Conservation (phyloP, 2,888 invertebrate genomes). For the Caenorhabditis japonica region DNA sequence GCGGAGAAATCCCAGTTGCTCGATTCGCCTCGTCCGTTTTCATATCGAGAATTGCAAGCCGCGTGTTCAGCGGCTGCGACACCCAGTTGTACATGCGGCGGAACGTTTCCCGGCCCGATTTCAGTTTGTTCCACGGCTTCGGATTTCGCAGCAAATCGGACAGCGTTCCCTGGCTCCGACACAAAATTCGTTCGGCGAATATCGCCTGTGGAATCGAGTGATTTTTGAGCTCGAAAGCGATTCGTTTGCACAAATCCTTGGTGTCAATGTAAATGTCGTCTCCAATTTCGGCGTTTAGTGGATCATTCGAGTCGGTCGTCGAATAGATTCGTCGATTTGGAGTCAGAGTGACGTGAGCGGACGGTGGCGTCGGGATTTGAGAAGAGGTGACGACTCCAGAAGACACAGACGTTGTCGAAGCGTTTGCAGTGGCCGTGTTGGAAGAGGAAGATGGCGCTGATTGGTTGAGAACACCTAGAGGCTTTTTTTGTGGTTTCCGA, state of each 20-base stretch:
- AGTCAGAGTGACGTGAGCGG: conserved; percentile 6
- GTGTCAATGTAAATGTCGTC: conserved; percentile 77
- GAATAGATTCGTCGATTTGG: conserved; percentile 61
- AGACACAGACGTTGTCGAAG: too few relatives aligned
- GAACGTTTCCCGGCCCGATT: conserved; percentile 77
- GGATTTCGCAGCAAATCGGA: conserved; percentile 77
- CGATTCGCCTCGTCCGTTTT: conserved; percentile 53
- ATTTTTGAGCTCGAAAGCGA: conserved; percentile 81
- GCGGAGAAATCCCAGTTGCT: conserved; percentile 68
- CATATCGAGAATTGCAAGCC: conserved; percentile 75
- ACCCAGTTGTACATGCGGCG: conserved; percentile 77
- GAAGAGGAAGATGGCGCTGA: conserved; percentile 4
- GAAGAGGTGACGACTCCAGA: conserved; percentile 1
- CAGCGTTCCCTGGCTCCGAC: conserved; percentile 77
- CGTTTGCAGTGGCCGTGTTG: not conserved
- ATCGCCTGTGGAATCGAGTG: conserved; percentile 98
- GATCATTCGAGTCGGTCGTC: conserved; percentile 70
- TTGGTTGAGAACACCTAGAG: conserved; percentile 42
- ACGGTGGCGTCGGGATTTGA: conserved; percentile 16
- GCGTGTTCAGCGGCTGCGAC: conserved; percentile 70
- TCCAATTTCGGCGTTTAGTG: conserved; percentile 75
- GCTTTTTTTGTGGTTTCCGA: conserved; percentile 48
- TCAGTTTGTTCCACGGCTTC: conserved; percentile 77
- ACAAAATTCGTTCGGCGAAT: conserved; percentile 76
- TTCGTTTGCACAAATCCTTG: conserved; percentile 73